Conservation (phyloP, 2,797 vertebrate species). For the Tympanoctomys barrerae region DNA sequence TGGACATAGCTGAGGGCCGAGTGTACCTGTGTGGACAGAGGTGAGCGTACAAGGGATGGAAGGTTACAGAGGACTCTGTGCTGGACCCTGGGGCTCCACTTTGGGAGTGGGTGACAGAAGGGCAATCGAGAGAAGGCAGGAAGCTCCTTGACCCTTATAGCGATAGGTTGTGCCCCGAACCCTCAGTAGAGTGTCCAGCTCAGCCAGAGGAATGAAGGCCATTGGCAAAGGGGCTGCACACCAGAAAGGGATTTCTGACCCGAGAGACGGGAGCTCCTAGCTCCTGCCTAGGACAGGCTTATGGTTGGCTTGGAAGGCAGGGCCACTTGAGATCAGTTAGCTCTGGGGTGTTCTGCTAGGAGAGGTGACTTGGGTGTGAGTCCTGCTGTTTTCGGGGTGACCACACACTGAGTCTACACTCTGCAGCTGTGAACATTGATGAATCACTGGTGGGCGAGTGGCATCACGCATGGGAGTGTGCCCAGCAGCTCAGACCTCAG, state of each 20-base stretch:
- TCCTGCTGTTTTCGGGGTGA: not conserved
- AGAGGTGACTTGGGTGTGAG: not conserved
- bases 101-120: not conserved
- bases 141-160: accelerated
- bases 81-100: not conserved
- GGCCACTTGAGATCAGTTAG: not conserved
- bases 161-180: not conserved
- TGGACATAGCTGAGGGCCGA: accelerated
- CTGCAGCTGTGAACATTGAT: not conserved
- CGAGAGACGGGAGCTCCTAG: not conserved
- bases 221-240: too few relatives aligned
- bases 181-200: not conserved
- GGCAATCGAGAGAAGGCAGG: too few relatives aligned
- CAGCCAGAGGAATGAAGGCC: not conserved
- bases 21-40: not conserved
- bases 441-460: not conserved
- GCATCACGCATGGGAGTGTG: not conserved
- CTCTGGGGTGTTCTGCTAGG: not conserved
- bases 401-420: not conserved
- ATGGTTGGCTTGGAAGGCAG: not conserved
- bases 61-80: not conserved
- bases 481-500: not conserved
- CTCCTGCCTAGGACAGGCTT: accelerated
- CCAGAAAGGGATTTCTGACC: not conserved
- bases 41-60: too few relatives aligned